A percentile compares a stretch with the other conserved stretches of the same genome.
Conservation (phyloP, 2,797 vertebrate genomes). For the Mus spretus region DNA sequence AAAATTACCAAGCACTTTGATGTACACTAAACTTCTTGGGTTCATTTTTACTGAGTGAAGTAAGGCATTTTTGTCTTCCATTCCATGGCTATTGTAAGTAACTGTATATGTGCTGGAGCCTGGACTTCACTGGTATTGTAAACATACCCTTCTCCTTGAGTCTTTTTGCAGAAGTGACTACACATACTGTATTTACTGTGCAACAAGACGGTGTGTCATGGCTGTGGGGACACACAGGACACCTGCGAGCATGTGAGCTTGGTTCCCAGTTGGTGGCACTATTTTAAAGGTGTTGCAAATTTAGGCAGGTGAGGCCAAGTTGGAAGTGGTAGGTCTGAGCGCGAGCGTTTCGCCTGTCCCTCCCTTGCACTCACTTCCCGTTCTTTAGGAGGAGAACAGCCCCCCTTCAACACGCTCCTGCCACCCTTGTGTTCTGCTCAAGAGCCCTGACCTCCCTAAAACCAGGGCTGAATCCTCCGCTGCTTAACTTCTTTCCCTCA, state of each 20-base stretch:
- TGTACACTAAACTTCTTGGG: constrained; percentile 60
- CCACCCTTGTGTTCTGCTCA: neutral
- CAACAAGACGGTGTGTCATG: neutral
- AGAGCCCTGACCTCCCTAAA: neutral
- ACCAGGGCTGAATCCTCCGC: neutral
- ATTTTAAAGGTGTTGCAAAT: neutral
- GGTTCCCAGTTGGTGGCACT: neutral
- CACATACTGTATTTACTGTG: neutral
- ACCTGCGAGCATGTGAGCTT: neutral
- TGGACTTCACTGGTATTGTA: neutral
- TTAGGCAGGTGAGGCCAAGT: neutral
- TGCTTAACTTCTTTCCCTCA: too few species aligned
- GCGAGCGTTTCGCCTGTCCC: too few species aligned
- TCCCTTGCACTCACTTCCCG: neutral
- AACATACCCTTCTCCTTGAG: neutral
- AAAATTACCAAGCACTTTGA: constrained; percentile 71
- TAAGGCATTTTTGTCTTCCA: constrained; percentile 67
- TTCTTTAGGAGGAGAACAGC: neutral
- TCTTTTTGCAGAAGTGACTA: neutral
- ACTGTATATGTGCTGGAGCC: neutral
- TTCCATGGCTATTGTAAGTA: neutral
- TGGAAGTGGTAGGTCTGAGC: neutral
- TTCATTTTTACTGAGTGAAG: constrained; percentile 70
- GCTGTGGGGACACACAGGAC: neutral
- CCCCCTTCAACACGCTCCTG: neutral